Conservation (phyloP, 2,888 invertebrate genomes). For the Branchellion lobata region DNA sequence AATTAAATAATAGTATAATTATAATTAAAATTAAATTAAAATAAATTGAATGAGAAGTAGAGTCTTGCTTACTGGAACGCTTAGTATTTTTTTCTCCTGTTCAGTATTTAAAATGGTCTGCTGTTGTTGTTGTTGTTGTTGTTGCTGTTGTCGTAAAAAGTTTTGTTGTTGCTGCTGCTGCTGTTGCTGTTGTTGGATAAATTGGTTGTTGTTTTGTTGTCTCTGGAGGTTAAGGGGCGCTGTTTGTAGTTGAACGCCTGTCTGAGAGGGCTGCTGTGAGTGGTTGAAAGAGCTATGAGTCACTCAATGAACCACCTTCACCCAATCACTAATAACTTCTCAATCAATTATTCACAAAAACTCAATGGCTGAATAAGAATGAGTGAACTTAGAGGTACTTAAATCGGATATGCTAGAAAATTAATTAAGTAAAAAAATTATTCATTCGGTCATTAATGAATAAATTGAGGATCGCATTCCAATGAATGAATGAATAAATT, state of each 20-base stretch:
- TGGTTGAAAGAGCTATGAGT: no score
- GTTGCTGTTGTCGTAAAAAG: not conserved
- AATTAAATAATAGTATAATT: no score
- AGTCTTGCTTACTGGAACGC: not conserved
- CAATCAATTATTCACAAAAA: no score
- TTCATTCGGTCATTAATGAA: no score
- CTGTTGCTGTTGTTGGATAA: constrained; percentile 17
- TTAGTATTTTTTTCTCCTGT: constrained; percentile 3
- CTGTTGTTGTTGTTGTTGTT: constrained; percentile 15
- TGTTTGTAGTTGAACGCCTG: not conserved
- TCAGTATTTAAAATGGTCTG: not conserved
- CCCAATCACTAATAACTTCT: not conserved
- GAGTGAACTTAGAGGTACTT: no score
- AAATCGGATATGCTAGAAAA: no score
- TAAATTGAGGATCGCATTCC: no score
- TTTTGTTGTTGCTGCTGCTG: not conserved
- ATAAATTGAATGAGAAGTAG: no score
- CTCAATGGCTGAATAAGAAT: not conserved
- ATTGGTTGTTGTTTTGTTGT: not conserved
- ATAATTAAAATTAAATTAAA: no score
- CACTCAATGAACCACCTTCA: no score
- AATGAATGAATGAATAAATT: no score
- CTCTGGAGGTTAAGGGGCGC: not conserved
- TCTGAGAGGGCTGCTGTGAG: not conserved
- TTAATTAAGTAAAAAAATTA: no score